A percentile compares a stretch with the other conserved stretches of the same genome.
These are phyloP conservation scores for Merodon equestris DNA, from an alignment of 2,888 invertebrate species.

Conservation along the genomic window DNA sequence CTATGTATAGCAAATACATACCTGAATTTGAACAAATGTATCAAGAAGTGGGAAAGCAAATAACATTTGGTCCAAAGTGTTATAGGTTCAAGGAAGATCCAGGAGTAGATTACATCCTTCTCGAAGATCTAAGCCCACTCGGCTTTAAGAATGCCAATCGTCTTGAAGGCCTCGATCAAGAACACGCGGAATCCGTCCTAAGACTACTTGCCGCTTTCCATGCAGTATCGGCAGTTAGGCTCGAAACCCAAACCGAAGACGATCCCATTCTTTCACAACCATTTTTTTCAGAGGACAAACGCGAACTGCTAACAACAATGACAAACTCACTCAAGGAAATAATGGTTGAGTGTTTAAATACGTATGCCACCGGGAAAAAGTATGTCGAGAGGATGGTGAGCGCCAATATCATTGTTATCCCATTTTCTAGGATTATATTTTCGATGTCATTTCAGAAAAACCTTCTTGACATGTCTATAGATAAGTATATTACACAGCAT, in stretches of 20 bases:
- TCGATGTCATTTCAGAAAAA: slow-evolving; percentile 55
- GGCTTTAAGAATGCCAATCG: slow-evolving; percentile 74
- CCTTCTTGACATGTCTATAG: slow-evolving; percentile 59
- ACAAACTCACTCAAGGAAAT: slow-evolving; percentile 27
- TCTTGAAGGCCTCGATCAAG: slow-evolving; percentile 71
- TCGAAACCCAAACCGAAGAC: slow-evolving; percentile 69
- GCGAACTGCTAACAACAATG: slow-evolving; percentile 68
- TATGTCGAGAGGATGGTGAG: slow-evolving; percentile 72
- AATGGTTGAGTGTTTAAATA: slow-evolving; percentile 45
- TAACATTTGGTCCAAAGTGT: slow-evolving; percentile 75
- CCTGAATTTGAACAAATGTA: slow-evolving; percentile 75
- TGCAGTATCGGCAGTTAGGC: slow-evolving; percentile 74
- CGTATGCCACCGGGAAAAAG: slow-evolving; percentile 63
- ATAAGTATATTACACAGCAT: slow-evolving; percentile 33
- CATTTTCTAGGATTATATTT: too few relatives aligned
- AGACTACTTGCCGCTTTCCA: slow-evolving; percentile 74
- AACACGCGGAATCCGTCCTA: slow-evolving; percentile 72
- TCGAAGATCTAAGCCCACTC: slow-evolving; percentile 74
- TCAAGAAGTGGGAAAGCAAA: slow-evolving; percentile 70
- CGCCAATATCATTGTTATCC: background rate
- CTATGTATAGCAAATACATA: slow-evolving; percentile 74
- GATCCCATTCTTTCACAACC: slow-evolving; percentile 46
- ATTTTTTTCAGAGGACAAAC: slow-evolving; percentile 65
- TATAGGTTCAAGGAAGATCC: slow-evolving; percentile 70
- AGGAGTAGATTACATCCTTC: slow-evolving; percentile 73